These are phyloP conservation scores for Nemotelus nigrinus DNA, from an alignment of 2,888 invertebrate genomes.

Conservation along the genomic window DNA sequence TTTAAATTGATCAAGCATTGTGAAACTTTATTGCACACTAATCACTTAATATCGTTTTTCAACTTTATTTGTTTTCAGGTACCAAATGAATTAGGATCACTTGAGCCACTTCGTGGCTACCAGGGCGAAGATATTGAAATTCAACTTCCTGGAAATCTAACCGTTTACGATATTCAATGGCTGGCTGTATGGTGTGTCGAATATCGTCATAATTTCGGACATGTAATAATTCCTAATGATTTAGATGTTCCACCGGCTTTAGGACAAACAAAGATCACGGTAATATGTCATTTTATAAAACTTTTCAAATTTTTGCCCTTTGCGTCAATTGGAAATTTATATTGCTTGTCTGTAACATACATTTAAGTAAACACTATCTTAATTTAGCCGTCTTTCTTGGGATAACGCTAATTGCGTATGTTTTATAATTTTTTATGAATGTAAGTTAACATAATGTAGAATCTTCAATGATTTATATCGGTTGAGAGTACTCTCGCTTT, in stretches of 20 bases:
- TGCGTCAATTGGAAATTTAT: not conserved
- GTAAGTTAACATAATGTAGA: too few species aligned
- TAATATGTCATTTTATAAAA: conserved; percentile 65
- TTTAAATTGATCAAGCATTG: not conserved
- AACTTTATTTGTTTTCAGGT: conserved; percentile 66
- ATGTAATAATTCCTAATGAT: conserved; percentile 86
- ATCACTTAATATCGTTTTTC: conserved; percentile 4
- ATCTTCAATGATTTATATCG: too few species aligned
- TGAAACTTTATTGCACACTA: not conserved
- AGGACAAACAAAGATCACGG: conserved; percentile 90
- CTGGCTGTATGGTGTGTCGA: conserved; percentile 92
- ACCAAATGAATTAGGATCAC: conserved; percentile 87
- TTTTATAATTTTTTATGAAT: too few species aligned
- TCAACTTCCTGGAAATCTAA: conserved; percentile 83
- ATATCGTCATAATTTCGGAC: conserved; percentile 89
- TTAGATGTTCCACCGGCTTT: conserved; percentile 90
- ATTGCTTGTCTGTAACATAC: not conserved
- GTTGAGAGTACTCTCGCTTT: too few species aligned
- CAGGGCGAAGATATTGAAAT: conserved; percentile 93
- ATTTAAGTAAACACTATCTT: too few species aligned
- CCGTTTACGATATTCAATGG: conserved; percentile 93
- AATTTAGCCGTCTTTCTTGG: too few species aligned
- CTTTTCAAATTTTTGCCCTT: not conserved
- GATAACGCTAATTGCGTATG: too few species aligned
- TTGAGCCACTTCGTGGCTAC: conserved; percentile 83